These are phyloP conservation scores for roundworm (Caenorhabditis elegans) DNA, from an alignment of 1,140 invertebrate genomes.

Conservation along the genomic window WBcel235 BX284602.5:7017001-7017500, in stretches of 20 bases:
- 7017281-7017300: background rate
- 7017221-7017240: background rate
- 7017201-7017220: too few relatives aligned
- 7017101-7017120: background rate
- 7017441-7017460: constrained; percentile 56
- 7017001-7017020: background rate
- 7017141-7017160: background rate
- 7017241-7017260: background rate
- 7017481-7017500: constrained; percentile 34
- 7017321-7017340: constrained; percentile 42
- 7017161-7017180: background rate
- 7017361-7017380: background rate
- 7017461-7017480: constrained; percentile 45
- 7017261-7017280: background rate
- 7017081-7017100: background rate
- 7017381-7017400: background rate
- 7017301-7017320: constrained; percentile 39
- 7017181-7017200: background rate
- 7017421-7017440: too few relatives aligned
- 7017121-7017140: background rate
- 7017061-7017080: background rate
- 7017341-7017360: constrained; percentile 39
- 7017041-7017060: background rate
- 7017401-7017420: background rate
- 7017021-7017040: background rate